Evolutionary conservation across 2,113 vertebrate species (phyloP), one percentile per base, ranked within the genome.

Genomic region (Clarias macrocephalus): DNA sequence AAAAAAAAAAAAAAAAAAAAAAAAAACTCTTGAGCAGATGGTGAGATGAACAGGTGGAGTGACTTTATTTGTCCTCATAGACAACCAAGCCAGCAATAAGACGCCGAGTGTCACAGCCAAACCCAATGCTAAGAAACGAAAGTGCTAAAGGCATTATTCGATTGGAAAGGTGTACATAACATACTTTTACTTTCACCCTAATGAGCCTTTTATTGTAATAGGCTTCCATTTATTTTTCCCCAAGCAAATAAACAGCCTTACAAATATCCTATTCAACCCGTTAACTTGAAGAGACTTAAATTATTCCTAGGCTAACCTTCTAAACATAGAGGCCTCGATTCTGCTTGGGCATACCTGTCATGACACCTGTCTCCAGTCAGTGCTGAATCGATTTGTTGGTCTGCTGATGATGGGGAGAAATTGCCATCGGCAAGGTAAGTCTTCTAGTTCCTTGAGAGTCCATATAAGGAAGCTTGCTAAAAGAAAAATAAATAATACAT

Each of bases 1-100:
- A 42, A 42, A 62, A 42, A 37, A 33, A 33, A 42, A 70, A 81
- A 42, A 42, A 42, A 62, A 42, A 42, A 62, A 42, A 42, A 70
- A 81, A 68, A 56, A 73, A 81, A 42, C 79, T 72, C 65, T 86
- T 60, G n/a, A 82, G 66, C 85, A 86, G 79, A 86, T 86, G 85
- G 85, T 82, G 23, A 62, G 33, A 72, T 30, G 66, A 86, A 60
- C 79, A 86, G 79, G 79, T 86, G 56, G 73, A 59, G 28, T 33
- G 30, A 86, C 85, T 60, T 86, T 82, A 80, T 57, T 72, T 16
- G 54, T 86, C 85, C 79, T 81, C 15, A 0, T 52, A 57, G 79
- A 83, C 82, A 52, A n/a, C 3, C 42, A 13, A 2, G n/a, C n/a
- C 9, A 7, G 48, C 48, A 83, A 56, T 60, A 68, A 81, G 28